Conservation (phyloP, 2,797 vertebrate species). For the Sphaeramia orbicularis region DNA sequence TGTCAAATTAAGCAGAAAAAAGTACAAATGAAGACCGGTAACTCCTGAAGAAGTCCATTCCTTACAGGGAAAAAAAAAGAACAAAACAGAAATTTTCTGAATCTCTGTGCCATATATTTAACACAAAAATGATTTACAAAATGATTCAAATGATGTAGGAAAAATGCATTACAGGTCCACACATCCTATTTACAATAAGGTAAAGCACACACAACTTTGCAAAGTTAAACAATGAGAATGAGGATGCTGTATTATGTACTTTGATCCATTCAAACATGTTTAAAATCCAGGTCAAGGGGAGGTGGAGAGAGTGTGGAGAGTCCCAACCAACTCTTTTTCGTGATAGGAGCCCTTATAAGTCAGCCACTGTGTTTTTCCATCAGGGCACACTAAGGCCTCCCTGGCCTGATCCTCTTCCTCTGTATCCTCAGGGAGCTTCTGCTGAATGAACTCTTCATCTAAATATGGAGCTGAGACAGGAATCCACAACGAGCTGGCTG, state of each 20-base stretch:
- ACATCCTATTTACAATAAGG: no score
- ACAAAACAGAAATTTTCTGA: no score
- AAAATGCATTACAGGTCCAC: no score
- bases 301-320: conserved; percentile 6
- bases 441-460: conserved; percentile 65
- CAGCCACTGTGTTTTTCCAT: conserved; percentile 54
- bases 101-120: no score
- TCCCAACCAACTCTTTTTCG: conserved; percentile 19
- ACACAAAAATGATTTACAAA: no score
- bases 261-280: background rate
- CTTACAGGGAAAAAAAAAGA: no score
- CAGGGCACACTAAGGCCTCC: conserved; percentile 34
- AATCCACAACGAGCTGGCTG: conserved; percentile 54
- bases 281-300: conserved; percentile 14
- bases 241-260: background rate
- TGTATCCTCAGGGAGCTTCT: conserved; percentile 47
- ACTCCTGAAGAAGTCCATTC: no score
- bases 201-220: no score
- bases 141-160: no score
- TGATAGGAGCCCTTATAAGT: conserved; percentile 40
- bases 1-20: no score
- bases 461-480: conserved; percentile 61
- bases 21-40: no score
- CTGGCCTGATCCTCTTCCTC: conserved; percentile 38
- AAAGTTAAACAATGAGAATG: background rate